These are phyloP conservation scores for Dilophus febrilis DNA, from an alignment of 2,888 invertebrate species.

Conservation along the genomic window DNA sequence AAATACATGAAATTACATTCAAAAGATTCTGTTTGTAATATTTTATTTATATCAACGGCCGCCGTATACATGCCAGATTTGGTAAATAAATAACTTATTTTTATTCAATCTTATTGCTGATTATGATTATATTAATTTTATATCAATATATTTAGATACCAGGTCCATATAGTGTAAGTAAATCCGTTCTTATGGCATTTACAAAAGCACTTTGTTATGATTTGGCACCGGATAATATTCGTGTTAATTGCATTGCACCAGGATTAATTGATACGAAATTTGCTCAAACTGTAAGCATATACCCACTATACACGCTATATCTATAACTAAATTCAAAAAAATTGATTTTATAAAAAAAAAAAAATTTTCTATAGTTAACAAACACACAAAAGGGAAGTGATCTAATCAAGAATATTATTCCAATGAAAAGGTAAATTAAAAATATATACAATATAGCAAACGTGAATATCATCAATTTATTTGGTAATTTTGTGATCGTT, in stretches of 20 bases:
- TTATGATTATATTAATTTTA: background rate
- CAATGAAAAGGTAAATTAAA: too few relatives aligned
- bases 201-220: conserved; percentile 68
- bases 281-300: conserved; percentile 49
- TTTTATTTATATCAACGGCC: conserved; percentile 79
- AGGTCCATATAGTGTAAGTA: conserved; percentile 84
- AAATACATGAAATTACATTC: conserved; percentile 64
- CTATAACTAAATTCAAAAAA: too few relatives aligned
- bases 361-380: too few relatives aligned
- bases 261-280: conserved; percentile 86
- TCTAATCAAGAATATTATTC: too few relatives aligned
- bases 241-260: conserved; percentile 87
- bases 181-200: conserved; percentile 78
- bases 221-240: conserved; percentile 62
- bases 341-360: too few relatives aligned
- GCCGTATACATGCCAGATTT: conserved; percentile 61
- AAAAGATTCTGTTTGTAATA: conserved; percentile 51
- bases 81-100: conserved; percentile 30
- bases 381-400: too few relatives aligned
- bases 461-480: too few relatives aligned
- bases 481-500: too few relatives aligned
- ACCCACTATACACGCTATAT: too few relatives aligned
- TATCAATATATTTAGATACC: conserved; percentile 40
- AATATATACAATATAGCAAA: too few relatives aligned
- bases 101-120: too few relatives aligned